Conservation (phyloP, 2,888 invertebrate genomes). For the Priocnemis perturbator region DNA sequence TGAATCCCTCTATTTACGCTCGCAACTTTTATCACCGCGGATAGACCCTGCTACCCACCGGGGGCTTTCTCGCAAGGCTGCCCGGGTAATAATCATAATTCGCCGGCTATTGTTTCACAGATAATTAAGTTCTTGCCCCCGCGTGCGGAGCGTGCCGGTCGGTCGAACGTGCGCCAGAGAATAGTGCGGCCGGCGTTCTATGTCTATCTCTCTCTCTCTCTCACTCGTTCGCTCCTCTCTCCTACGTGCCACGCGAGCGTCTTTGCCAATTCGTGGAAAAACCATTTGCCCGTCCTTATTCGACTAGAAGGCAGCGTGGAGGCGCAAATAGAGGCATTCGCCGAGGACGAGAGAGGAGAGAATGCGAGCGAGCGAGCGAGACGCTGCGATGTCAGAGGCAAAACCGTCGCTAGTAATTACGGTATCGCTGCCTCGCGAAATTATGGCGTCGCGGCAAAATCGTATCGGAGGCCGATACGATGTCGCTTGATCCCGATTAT, state of each 20-base stretch:
- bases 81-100: conserved; percentile 68
- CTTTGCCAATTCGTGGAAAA: conserved; percentile 65
- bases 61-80: conserved; percentile 34
- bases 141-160: conserved; percentile 45
- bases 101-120: conserved; percentile 68
- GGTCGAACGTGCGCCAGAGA: conserved; percentile 33
- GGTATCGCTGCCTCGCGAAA: conserved; percentile 3
- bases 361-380: conserved; percentile 25
- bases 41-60: conserved; percentile 37
- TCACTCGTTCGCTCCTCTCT: conserved; percentile 11
- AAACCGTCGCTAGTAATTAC: conserved; percentile 41
- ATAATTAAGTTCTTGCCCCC: conserved; percentile 69
- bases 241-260: conserved; percentile 47
- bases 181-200: conserved; percentile 10
- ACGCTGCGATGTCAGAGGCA: conserved; percentile 52
- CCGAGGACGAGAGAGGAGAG: too few relatives aligned
- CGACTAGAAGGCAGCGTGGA: conserved; percentile 48
- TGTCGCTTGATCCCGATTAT: too few relatives aligned
- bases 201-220: too few relatives aligned
- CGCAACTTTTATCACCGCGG: conserved; percentile 65
- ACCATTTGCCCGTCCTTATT: conserved; percentile 57
- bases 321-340: conserved; percentile 12
- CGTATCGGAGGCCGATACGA: conserved; percentile 3
- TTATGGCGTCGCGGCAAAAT: not conserved
- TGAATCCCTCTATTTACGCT: conserved; percentile 66